These are phyloP conservation scores for Sinocyclocheilus anshuiensis DNA, from an alignment of 2,113 vertebrate species.

Conservation along the genomic window DNA sequence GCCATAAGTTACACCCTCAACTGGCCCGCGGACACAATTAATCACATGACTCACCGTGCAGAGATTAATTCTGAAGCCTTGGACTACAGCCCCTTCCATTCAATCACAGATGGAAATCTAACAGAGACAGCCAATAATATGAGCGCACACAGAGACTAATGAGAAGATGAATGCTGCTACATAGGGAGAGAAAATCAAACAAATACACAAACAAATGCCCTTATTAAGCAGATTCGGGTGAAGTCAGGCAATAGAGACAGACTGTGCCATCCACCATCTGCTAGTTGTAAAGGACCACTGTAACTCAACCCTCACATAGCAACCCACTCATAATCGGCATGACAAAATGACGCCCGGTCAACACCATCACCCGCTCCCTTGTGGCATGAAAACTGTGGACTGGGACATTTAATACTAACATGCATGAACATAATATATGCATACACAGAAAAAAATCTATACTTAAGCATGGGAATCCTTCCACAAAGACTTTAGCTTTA, in stretches of 20 bases:
- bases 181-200: conserved; percentile 21
- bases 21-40: conserved; percentile 70
- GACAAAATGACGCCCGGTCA: not conserved
- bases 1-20: conserved; percentile 75
- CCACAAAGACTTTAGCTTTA: not conserved
- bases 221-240: not conserved
- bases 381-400: not conserved
- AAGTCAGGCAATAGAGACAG: not conserved
- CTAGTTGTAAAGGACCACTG: conserved; percentile 46
- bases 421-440: not conserved
- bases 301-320: conserved; percentile 68
- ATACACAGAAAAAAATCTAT: not conserved
- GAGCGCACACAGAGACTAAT: conserved; percentile 39
- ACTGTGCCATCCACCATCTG: not conserved
- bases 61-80: conserved; percentile 79
- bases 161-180: conserved; percentile 27
- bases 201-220: conserved; percentile 42
- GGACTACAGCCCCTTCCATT: conserved; percentile 57
- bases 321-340: conserved; percentile 52
- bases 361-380: not conserved
- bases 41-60: conserved; percentile 74
- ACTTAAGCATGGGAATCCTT: not conserved
- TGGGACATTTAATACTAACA: not conserved
- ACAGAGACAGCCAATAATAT: conserved; percentile 31
- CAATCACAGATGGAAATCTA: conserved; percentile 35